phyloP scores from a whole-genome alignment of 2,888 invertebrate species.

The Pristionchus fissidentatus region DNA sequence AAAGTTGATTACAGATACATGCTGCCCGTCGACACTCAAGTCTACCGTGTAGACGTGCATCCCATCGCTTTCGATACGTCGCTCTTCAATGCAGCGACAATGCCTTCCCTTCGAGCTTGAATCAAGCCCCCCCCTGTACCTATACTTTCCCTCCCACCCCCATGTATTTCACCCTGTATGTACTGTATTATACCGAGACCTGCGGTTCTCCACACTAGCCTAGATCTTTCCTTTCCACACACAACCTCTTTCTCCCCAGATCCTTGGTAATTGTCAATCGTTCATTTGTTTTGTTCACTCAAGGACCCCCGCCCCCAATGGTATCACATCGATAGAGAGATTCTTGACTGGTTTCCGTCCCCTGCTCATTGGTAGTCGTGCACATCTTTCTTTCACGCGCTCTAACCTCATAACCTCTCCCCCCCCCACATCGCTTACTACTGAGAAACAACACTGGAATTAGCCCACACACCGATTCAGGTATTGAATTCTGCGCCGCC shows the following conservation, averaged over 20 bases:
- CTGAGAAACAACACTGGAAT: not conserved
- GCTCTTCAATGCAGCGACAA: not conserved
- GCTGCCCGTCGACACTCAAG: constrained; percentile 69
- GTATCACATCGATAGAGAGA: constrained; percentile 34
- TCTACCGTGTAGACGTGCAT: constrained; percentile 72
- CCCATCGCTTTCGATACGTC: constrained; percentile 57
- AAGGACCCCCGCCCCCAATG: constrained; percentile 11
- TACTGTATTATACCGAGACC: constrained; percentile 30
- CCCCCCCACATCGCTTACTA: not conserved
- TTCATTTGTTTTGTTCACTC: not conserved
- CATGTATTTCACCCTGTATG: not conserved
- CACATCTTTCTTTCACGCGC: not conserved
- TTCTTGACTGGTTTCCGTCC: constrained; percentile 36
- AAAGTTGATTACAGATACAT: constrained; percentile 71
- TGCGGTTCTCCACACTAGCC: not conserved
- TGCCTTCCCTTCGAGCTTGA: constrained; percentile 19
- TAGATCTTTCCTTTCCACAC: constrained; percentile 21
- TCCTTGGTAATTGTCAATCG: constrained; percentile 25
- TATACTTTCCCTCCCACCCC: not conserved
- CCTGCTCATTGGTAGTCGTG: not conserved
- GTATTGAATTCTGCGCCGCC: constrained; percentile 14
- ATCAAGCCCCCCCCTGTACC: not conserved
- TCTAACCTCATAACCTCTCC: no score
- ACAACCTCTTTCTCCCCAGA: constrained; percentile 23
- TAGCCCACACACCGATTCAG: not conserved